Conservation (phyloP, 2,888 invertebrate genomes). For the Helleia helle region DNA sequence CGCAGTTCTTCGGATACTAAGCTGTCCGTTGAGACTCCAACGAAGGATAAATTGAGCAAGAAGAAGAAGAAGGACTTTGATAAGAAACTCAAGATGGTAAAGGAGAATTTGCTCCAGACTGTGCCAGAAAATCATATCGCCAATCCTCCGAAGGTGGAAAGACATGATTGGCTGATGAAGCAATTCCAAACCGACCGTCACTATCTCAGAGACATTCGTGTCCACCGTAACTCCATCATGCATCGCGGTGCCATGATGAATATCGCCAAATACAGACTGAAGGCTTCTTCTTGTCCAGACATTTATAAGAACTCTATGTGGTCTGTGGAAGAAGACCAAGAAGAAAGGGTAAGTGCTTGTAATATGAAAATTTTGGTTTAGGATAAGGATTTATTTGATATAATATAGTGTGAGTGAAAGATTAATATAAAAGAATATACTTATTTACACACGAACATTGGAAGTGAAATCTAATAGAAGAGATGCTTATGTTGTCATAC, state of each 20-base stretch:
- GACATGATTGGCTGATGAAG: conserved; percentile 57
- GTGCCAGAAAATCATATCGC: conserved; percentile 56
- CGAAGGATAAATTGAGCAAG: conserved; percentile 24
- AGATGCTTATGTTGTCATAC: too few species aligned
- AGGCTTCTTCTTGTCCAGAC: conserved; percentile 95
- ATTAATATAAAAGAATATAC: too few species aligned
- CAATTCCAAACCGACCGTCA: conserved; percentile 76
- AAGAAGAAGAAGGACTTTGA: conserved; percentile 50
- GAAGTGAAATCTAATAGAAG: too few species aligned
- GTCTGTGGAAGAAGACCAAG: conserved; percentile 83
- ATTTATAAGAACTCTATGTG: conserved; percentile 92
- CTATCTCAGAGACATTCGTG: conserved; percentile 79
- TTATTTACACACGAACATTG: too few species aligned
- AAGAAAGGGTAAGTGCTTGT: conserved; percentile 73
- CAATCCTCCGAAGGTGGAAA: conserved; percentile 35
- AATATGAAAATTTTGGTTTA: too few species aligned
- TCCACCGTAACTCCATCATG: conserved; percentile 88
- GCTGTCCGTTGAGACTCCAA: conserved; percentile 50
- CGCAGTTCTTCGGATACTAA: conserved; percentile 78
- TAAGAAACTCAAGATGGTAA: conserved; percentile 50
- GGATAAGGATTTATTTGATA: too few species aligned
- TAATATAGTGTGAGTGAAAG: too few species aligned
- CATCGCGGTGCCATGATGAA: conserved; percentile 91
- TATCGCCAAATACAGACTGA: conserved; percentile 85
- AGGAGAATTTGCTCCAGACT: conserved; percentile 54